These are phyloP conservation scores for Euschistus heros DNA, from an alignment of 1,140 invertebrate genomes.

Conservation along the genomic window DNA sequence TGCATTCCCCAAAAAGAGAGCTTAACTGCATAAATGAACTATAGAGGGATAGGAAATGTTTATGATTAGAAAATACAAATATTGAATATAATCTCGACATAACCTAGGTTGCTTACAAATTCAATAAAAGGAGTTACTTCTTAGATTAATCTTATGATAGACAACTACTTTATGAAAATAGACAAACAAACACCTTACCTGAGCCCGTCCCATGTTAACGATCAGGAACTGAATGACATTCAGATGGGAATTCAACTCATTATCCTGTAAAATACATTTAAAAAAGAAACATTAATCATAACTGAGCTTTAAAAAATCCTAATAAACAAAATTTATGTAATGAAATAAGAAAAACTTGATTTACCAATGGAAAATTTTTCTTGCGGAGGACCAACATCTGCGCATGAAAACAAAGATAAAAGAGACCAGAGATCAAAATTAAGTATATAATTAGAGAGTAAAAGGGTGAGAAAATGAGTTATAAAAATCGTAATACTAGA, in stretches of 20 bases:
- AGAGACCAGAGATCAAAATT: neutral
- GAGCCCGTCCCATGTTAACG: neutral
- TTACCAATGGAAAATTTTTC: neutral
- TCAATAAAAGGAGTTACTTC: too few relatives aligned
- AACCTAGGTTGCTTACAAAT: too few relatives aligned
- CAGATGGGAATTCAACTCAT: slow-evolving; percentile 1
- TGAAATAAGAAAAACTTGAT: neutral
- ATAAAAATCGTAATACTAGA: neutral
- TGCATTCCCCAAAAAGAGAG: too few relatives aligned
- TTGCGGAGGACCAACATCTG: neutral
- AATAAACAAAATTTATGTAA: neutral
- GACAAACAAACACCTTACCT: slow-evolving; percentile 13
- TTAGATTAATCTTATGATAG: too few relatives aligned
- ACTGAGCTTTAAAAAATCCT: neutral
- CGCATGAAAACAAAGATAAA: neutral
- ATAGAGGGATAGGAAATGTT: too few relatives aligned
- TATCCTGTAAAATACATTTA: slow-evolving; percentile 18
- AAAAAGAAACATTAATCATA: neutral
- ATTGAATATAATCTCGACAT: too few relatives aligned
- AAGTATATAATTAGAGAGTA: neutral
- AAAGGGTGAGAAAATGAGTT: neutral
- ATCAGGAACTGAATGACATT: slow-evolving; percentile 12
- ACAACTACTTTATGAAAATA: neutral
- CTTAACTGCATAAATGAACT: too few relatives aligned
- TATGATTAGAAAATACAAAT: too few relatives aligned